Base-by-base conservation (phyloP, 2,888 invertebrate species). In the Diabrotica balteata region DNA sequence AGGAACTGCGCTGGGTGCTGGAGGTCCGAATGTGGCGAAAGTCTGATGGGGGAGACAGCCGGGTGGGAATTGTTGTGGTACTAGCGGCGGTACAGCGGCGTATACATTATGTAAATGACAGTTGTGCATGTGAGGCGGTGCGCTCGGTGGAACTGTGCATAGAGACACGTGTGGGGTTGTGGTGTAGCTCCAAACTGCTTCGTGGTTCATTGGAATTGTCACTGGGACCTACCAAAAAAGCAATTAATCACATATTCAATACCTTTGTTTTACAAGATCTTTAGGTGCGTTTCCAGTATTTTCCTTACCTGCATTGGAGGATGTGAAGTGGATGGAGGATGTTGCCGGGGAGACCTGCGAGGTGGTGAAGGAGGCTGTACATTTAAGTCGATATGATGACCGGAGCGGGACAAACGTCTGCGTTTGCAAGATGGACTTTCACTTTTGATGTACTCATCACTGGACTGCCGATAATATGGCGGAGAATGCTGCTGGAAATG, bases 401-500 rank as follows among this genome's bases (percentile, higher is more conserved):
- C 86, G 72, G 90, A 90, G n/a, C 92, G 86, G 3, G 93, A 93
- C 80, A 93, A 89, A 76, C 95, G 90, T 53, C 95, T 88, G 54
- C 95, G 89, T 83, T 95, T 96, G 70, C 95, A 86, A 75, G 92
- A 92, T 66, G 95, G 95, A 79, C 94, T 94, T 84, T 95, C 95
- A 71, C 93, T 93, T 87, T 93, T 93, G 76, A 88, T 85, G 68
- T 87, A 85, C 73, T 88, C 88, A 73, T 88, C 88, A 79, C 85
- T 86, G 73, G 85, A 82, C 76, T 86, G 86, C 64, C 87, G 81
- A 75, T 86, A 88, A 79, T 85, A 88, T 7, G 63, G 52, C 50
- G 69, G 69, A 65, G 87, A 85, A 74, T 87, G 86, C 75, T 86
- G 86, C 69, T 82, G 82, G 74, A 87, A 84, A 73, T 88, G 87